phyloP scores from a whole-genome alignment of 2,797 vertebrate species.

The Gorsachius magnificus region DNA sequence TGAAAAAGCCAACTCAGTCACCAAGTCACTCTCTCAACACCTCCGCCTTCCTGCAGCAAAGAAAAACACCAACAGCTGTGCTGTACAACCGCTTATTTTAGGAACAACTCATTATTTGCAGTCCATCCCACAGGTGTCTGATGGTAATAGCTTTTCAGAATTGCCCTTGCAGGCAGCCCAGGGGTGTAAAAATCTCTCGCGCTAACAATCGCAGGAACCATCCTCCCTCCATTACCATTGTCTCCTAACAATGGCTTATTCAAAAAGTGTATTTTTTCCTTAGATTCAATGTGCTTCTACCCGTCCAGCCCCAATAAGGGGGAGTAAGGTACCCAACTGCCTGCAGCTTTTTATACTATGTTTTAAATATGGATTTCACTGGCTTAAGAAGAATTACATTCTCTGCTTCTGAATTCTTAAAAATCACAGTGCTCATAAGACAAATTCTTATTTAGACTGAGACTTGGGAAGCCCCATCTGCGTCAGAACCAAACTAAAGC shows the following conservation, averaged over 20 bases:
- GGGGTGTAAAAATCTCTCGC: neutral
- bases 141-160: conserved; percentile 10
- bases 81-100: neutral
- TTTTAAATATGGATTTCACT: neutral
- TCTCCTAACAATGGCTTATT: conserved; percentile 16
- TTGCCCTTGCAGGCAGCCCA: neutral
- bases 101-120: neutral
- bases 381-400: neutral
- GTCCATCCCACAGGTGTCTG: conserved; percentile 12
- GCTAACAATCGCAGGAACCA: neutral
- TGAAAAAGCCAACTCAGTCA: neutral
- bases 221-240: neutral
- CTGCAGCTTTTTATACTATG: neutral
- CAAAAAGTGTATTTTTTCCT: neutral
- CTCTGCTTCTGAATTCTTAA: neutral
- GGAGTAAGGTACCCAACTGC: neutral
- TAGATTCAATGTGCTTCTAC: neutral
- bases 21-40: neutral
- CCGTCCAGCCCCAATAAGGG: neutral
- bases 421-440: neutral
- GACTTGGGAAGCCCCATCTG: neutral
- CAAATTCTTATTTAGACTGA: neutral
- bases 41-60: neutral
- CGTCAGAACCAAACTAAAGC: neutral
- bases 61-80: conserved; percentile 29